Evolutionary conservation across 2,797 vertebrate species (phyloP).

Genomic region (Triplophysa bombifrons): DNA sequence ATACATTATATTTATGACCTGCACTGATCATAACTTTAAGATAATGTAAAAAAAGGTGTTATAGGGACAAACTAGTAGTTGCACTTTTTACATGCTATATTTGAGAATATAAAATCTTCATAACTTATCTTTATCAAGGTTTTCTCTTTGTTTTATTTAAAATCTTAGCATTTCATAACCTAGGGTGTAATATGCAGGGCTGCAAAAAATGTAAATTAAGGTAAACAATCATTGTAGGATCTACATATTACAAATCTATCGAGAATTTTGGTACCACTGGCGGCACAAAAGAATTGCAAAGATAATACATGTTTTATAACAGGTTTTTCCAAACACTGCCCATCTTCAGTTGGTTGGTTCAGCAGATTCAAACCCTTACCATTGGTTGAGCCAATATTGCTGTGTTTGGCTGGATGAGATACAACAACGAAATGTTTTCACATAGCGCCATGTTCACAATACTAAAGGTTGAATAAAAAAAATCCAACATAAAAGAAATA

Average conservation of each 20-base stretch:
- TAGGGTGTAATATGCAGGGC: background rate
- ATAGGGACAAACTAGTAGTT: slow-evolving; percentile 22
- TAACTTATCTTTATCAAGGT: slow-evolving; percentile 36
- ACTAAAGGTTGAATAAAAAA: background rate
- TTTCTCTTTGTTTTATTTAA: slow-evolving; percentile 32
- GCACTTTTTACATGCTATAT: slow-evolving; percentile 33
- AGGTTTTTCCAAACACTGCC: background rate
- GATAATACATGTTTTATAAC: background rate
- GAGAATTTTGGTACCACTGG: background rate
- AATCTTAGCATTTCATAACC: background rate
- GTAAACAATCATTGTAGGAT: background rate
- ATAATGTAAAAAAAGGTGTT: slow-evolving; percentile 28
- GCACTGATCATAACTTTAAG: background rate
- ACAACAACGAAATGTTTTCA: background rate
- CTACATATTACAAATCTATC: background rate
- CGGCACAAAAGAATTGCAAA: background rate
- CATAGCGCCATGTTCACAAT: background rate
- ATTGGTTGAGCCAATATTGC: background rate
- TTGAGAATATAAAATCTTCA: slow-evolving; percentile 33
- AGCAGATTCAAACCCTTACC: background rate
- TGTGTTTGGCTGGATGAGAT: background rate
- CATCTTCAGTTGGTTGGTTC: background rate
- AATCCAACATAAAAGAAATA: background rate
- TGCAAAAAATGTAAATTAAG: background rate
- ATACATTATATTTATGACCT: slow-evolving; percentile 49